These are phyloP conservation scores for Phylloscopus collybita DNA, from an alignment of 2,797 vertebrate species.

Conservation along the genomic window DNA sequence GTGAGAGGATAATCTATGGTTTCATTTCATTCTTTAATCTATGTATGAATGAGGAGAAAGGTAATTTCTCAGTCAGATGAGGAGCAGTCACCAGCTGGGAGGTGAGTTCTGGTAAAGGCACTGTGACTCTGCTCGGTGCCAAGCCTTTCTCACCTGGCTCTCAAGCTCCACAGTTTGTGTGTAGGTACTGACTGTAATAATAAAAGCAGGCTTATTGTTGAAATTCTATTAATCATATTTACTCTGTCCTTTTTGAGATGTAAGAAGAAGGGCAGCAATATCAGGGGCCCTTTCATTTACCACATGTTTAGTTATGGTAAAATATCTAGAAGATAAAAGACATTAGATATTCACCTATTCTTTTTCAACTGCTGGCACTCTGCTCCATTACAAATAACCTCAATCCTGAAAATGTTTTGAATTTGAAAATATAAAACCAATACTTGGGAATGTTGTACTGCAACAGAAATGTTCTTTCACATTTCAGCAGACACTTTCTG, in stretches of 20 bases:
- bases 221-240: not conserved
- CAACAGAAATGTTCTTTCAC: not conserved
- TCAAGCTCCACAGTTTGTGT: rapidly evolving
- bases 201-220: not conserved
- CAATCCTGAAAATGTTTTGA: not conserved
- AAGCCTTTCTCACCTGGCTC: not conserved
- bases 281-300: not conserved
- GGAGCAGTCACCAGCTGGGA: not conserved
- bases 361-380: not conserved
- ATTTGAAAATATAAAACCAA: not conserved
- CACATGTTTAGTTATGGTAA: not conserved
- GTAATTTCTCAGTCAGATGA: rapidly evolving
- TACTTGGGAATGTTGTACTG: not conserved
- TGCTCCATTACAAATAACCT: not conserved
- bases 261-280: not conserved
- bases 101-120: not conserved
- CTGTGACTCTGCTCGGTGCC: not conserved
- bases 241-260: not conserved
- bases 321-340: not conserved
- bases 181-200: not conserved
- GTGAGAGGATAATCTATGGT: not conserved
- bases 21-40: not conserved
- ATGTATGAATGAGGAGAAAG: not conserved
- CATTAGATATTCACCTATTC: not conserved
- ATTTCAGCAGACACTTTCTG: not conserved